Evolutionary conservation across 2,888 invertebrate species (phyloP), one percentile per base, ranked within the genome.

Genomic region (Iphiclides podalirius): DNA sequence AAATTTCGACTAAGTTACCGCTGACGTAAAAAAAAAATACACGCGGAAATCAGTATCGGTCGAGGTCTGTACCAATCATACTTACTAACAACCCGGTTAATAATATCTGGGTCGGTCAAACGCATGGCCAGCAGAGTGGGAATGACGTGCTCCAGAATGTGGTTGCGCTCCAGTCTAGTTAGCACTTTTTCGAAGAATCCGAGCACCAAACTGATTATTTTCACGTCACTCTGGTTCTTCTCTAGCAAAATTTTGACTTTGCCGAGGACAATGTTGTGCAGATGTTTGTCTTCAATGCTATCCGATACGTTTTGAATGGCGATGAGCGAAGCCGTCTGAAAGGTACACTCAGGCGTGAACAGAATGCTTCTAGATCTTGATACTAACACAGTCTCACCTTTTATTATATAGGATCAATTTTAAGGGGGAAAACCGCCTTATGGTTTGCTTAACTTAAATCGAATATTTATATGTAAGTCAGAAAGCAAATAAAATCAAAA

Each of bases 11-110:
- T 20, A 20, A 20, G 20, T 20, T 20, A 4, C 20, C 6, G 6
- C 6, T 20, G 6, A 20, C 6, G 20, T 20, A 20, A 20, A 20
- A 4, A n/a, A n/a, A 20, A 20, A 20, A 20, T 20, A 3, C 20
- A 20, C 6, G 6, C 6, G 6, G 3, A 20, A 20, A 20, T 20
- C 6, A 20, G 6, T 20, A 20, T 20, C 20, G 6, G 16, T 31
- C 31, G 14, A 31, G 15, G 3, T 8, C 28, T 6, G n/a, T 28
- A 28, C 28, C 44, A 37, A 41, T 13, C 47, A 63, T 88, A 96
- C 97, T 96, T 92, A 98, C 98, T 94, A 83, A 98, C 96, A 75
- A 97, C 94, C 76, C 96, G 93, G 75, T 94, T 91, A 59, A 96
- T 93, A 63, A 98, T 94, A 70, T 96, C 95, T 6, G 97, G 95